These are phyloP conservation scores for Dryobotodes eremita DNA, from an alignment of 2,888 invertebrate genomes.

Conservation along the genomic window DNA sequence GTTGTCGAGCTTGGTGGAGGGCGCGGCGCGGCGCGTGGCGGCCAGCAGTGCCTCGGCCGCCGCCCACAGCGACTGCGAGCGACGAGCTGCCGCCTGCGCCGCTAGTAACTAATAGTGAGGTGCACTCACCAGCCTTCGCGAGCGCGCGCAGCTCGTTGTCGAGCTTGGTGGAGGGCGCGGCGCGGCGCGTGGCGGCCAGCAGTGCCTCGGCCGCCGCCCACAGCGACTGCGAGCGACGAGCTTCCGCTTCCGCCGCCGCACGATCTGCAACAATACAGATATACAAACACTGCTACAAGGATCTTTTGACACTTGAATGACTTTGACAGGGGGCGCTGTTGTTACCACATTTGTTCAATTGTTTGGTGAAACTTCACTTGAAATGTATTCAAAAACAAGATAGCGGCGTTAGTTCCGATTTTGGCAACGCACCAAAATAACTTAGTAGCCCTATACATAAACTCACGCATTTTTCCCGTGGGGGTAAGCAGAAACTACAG, in stretches of 20 bases:
- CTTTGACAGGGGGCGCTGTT: neutral
- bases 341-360: neutral
- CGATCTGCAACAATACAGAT: constrained; percentile 7
- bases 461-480: neutral
- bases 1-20: constrained; percentile 90
- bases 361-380: neutral
- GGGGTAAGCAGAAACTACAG: neutral
- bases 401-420: neutral
- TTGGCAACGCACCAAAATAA: neutral
- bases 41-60: constrained; percentile 97
- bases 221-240: constrained; percentile 95
- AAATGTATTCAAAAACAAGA: neutral
- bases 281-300: neutral
- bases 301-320: neutral
- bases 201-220: constrained; percentile 98
- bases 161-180: constrained; percentile 89
- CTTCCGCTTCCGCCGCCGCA: constrained; percentile 25
- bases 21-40: constrained; percentile 92
- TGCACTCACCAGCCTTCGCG: constrained; percentile 91
- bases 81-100: too few species aligned
- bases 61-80: constrained; percentile 96
- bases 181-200: constrained; percentile 93
- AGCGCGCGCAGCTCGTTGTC: constrained; percentile 94
- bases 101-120: neutral
- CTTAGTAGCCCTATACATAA: neutral